Conservation (phyloP, 2,888 invertebrate species). For the Pandemis cinnamomeana region DNA sequence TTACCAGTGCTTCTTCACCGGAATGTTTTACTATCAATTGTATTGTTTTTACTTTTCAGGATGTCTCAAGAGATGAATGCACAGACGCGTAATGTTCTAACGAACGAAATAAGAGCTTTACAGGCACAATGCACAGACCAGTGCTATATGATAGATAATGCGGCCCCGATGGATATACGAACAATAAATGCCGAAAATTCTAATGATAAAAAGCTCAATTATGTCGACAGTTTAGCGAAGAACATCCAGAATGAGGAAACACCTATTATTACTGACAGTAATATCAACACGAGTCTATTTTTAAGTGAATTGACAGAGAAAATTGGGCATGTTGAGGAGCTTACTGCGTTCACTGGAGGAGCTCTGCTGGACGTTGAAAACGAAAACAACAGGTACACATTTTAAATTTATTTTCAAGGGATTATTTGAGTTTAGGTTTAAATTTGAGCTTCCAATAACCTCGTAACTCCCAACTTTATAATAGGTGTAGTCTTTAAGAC, state of each 20-base stretch:
- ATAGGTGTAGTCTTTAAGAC: no score
- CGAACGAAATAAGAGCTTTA: slow-evolving; percentile 63
- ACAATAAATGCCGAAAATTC: slow-evolving; percentile 54
- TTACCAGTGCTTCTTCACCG: background rate
- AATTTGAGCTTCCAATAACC: no score
- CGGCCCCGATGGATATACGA: slow-evolving; percentile 56
- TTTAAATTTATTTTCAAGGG: background rate
- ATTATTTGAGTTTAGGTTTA: no score
- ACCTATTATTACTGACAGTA: slow-evolving; percentile 61
- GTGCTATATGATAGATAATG: slow-evolving; percentile 63
- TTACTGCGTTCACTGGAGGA: slow-evolving; percentile 66
- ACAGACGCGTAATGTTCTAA: slow-evolving; percentile 58
- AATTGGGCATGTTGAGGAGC: slow-evolving; percentile 63
- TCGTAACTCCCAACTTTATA: no score
- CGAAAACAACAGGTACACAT: slow-evolving; percentile 68
- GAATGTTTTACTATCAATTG: background rate
- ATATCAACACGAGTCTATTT: slow-evolving; percentile 68
- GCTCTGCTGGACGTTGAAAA: slow-evolving; percentile 64
- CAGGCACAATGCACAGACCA: slow-evolving; percentile 63
- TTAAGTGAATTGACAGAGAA: slow-evolving; percentile 67
- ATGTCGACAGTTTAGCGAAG: slow-evolving; percentile 63
- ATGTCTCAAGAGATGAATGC: slow-evolving; percentile 61
- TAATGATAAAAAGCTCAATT: slow-evolving; percentile 57
- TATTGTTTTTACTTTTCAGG: slow-evolving; percentile 48
- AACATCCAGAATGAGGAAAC: slow-evolving; percentile 65